These are phyloP conservation scores for Megaustenia siamemsis DNA, from an alignment of 2,888 invertebrate species.

Conservation along the genomic window DNA sequence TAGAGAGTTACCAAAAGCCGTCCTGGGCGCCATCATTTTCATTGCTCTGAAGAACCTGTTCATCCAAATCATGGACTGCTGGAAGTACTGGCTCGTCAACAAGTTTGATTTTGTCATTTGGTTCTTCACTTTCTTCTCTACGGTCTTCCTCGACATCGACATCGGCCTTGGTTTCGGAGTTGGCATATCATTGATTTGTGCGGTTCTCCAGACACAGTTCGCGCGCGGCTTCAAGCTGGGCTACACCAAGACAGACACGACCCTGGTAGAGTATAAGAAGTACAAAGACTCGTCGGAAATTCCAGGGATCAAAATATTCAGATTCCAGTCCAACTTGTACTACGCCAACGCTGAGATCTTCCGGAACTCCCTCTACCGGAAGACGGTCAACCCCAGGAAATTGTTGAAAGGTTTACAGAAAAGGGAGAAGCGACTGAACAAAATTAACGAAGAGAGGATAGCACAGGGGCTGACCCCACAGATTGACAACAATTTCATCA, in stretches of 20 bases:
- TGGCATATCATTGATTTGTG: conserved; percentile 71
- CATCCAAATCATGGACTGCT: conserved; percentile 86
- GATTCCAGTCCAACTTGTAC: conserved; percentile 75
- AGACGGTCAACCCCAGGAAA: conserved; percentile 74
- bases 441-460: conserved; percentile 29
- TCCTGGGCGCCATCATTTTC: conserved; percentile 80
- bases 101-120: conserved; percentile 86
- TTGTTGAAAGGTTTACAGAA: conserved; percentile 71
- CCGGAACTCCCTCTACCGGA: conserved; percentile 70
- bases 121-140: conserved; percentile 72
- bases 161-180: conserved; percentile 76
- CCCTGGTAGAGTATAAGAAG: conserved; percentile 66
- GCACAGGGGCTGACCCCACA: conserved; percentile 46
- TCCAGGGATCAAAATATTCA: conserved; percentile 73
- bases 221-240: conserved; percentile 72
- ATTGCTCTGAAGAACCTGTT: conserved; percentile 81
- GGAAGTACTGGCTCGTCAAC: conserved; percentile 88
- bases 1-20: conserved; percentile 73
- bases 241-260: conserved; percentile 66
- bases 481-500: conserved; percentile 53
- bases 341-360: conserved; percentile 78
- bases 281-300: conserved; percentile 69
- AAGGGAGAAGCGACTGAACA: conserved; percentile 59
- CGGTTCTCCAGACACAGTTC: conserved; percentile 74
- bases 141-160: conserved; percentile 76